Evolutionary conservation across 2,888 invertebrate genomes (phyloP), one percentile per base, ranked within the genome.

Genomic region (Lissonota sp.): DNA sequence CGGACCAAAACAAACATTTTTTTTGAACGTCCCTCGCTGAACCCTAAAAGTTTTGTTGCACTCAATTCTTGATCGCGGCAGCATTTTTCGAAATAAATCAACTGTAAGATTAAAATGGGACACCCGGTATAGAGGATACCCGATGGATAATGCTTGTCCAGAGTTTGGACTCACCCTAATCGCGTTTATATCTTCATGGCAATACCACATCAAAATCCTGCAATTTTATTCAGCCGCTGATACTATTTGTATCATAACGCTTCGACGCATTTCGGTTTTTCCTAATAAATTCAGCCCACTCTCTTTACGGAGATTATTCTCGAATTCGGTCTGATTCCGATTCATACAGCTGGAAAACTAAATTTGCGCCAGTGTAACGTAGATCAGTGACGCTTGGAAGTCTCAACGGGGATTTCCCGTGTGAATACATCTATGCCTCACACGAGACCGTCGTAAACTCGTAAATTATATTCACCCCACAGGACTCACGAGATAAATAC

Each of bases 311-410:
- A 58, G 63, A 74, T 79, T 40, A 80, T 80, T 62, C 66, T 51
- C 60, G 55, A 71, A 72, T 67, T 62, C 62, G 49, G 42, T 57
- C 66, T 71, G 71, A 67, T 75, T 80, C 62, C 66, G 67, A 71
- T 57, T 76, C 76, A 67, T 62, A 76, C 71, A 75, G 60, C 39
- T 46, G 76, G 71, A 76, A 80, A 80, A 76, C 80, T 75, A 72
- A 80, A 80, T 76, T 80, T 67, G 49, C 55, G 66, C 67, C 37
- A 67, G 53, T 40, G 42, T 69, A 53, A 53, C 53, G 12, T 12
- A 14, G 14, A 53, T 12, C 14, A 51, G 53, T 37, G 75, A 14
- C 51, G 57, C 64, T 53, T 26, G 58, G 42, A 55, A 39, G 70
- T 60, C 63, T 64, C 51, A 71, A 39, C 64, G n/a, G 74, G 44